Evolutionary conservation across 2,113 vertebrate species (phyloP), one percentile per base, ranked within the genome.

Genomic region (Petrocephalus microphthalmus): DNA sequence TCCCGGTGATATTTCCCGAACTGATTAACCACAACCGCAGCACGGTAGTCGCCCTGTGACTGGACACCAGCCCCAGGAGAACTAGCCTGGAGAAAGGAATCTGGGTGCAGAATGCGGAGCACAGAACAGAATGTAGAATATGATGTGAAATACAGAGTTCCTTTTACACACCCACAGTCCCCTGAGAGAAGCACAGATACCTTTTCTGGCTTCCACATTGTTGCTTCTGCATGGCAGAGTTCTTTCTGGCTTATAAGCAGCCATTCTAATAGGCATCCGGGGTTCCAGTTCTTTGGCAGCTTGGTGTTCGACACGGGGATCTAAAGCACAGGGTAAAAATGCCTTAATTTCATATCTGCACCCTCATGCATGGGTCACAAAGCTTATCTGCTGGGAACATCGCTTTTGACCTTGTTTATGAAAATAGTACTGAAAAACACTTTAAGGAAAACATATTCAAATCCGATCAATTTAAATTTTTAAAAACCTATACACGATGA

Each of bases 241-340:
- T 4, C 91, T 90, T 8, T 19, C 3, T 0, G 90, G 92, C 5
- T 25, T 42, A 42, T 54, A 10, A 22, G 7, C 6, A 3, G 37
- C 19, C 8, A 20, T 60, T 71, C 45, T 53, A 74, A 25, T 53
- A 83, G 47, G 25, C 2, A 45, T 87, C 45, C 54, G 51, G 7
- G n/a, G 22, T 11, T 91, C 52, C n/a, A 85, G 91, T n/a, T 82
- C 2, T 33, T 90, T 78, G 64, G 20, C 53, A 49, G 22, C 8
- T 17, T 7, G 17, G 13, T 5, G 4, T 67, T 37, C 29, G 45
- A 42, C 89, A 11, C 20, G 8, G 52, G 25, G 13, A 2, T 37
- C 93, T 94, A 22, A n/a, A 25, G 0, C 3, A 56, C 25, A 82
- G 45, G 2, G 45, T 20, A 11, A 83, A 20, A 47, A 47, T 49